phyloP scores from a whole-genome alignment of 2,888 invertebrate species.

The Cryptocephalus primarius region DNA sequence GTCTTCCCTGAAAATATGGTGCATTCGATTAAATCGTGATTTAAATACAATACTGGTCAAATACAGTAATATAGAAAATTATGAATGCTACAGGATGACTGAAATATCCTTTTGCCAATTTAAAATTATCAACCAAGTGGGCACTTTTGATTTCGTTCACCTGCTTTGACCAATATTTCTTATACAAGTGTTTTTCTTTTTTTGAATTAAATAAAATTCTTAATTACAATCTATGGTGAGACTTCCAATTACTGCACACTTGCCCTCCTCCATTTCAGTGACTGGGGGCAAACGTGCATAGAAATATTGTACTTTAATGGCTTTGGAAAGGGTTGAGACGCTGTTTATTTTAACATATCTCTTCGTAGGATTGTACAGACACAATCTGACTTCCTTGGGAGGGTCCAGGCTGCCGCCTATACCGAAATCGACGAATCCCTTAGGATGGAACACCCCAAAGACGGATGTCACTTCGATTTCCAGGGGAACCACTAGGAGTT shows the following conservation, averaged over 20 bases:
- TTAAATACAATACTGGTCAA: not conserved
- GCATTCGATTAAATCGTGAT: not conserved
- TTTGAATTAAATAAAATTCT: not conserved
- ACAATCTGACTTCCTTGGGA: slow-evolving; percentile 48
- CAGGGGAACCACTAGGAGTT: slow-evolving; percentile 67
- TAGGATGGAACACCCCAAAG: slow-evolving; percentile 68
- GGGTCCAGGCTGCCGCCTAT: slow-evolving; percentile 60
- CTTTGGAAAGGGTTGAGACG: slow-evolving; percentile 51
- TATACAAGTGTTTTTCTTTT: too few species aligned
- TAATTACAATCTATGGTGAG: not conserved
- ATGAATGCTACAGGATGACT: too few species aligned
- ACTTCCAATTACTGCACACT: slow-evolving; percentile 61
- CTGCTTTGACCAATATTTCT: too few species aligned
- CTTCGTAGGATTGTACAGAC: slow-evolving; percentile 54
- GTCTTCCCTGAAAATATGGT: slow-evolving; percentile 40
- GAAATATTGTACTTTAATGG: slow-evolving; percentile 55
- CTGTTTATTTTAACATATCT: slow-evolving; percentile 55
- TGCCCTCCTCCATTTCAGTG: slow-evolving; percentile 48
- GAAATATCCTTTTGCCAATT: too few species aligned
- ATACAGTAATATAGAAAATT: too few species aligned
- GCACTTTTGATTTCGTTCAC: too few species aligned
- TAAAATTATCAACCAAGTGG: not conserved
- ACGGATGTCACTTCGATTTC: slow-evolving; percentile 62
- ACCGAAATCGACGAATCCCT: slow-evolving; percentile 71
- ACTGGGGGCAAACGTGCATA: slow-evolving; percentile 51